phyloP scores from a whole-genome alignment of 2,888 invertebrate species.

The Brachyptera risi region DNA sequence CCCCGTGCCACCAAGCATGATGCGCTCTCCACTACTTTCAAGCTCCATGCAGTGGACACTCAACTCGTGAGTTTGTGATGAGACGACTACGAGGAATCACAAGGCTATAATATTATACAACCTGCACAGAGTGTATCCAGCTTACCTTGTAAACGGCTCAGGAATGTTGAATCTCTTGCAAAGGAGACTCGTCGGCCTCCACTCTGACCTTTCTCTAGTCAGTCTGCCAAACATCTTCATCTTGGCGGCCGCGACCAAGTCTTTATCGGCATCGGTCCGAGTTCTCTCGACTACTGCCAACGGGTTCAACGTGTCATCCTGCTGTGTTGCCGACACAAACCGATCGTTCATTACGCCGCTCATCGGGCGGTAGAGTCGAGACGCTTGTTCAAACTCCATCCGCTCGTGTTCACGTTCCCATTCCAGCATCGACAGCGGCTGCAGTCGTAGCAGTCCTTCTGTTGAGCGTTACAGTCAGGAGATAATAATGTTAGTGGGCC shows the following conservation, averaged over 20 bases:
- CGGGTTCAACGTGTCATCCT: slow-evolving; percentile 46
- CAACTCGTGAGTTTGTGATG: no score
- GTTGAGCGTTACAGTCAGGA: slow-evolving; percentile 1
- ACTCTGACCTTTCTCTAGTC: slow-evolving; percentile 62
- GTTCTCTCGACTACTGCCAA: slow-evolving; percentile 40
- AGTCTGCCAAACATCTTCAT: slow-evolving; percentile 73
- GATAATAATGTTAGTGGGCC: no score
- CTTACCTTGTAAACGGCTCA: slow-evolving; percentile 68
- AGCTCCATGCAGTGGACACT: no score
- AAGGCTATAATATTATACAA: no score
- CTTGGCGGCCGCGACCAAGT: slow-evolving; percentile 57
- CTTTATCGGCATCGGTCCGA: slow-evolving; percentile 44
- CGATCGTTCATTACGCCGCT: slow-evolving; percentile 50
- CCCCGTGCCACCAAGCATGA: no score
- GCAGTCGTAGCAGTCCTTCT: slow-evolving; percentile 41
- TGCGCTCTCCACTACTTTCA: no score
- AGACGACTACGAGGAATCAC: no score
- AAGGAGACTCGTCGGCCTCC: slow-evolving; percentile 80
- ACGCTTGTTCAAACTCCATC: slow-evolving; percentile 74
- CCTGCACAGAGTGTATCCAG: slow-evolving; percentile 24
- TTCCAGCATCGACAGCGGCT: slow-evolving; percentile 57
- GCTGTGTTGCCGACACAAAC: slow-evolving; percentile 57
- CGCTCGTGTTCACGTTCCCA: slow-evolving; percentile 80
- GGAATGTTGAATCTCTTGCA: slow-evolving; percentile 94
- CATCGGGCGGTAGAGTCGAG: slow-evolving; percentile 64